Percentiles rank a stretch among this genome's conserved stretches.
phyloP scores from a whole-genome alignment of 1,140 invertebrate species.

The Coptotermes formosanus region DNA sequence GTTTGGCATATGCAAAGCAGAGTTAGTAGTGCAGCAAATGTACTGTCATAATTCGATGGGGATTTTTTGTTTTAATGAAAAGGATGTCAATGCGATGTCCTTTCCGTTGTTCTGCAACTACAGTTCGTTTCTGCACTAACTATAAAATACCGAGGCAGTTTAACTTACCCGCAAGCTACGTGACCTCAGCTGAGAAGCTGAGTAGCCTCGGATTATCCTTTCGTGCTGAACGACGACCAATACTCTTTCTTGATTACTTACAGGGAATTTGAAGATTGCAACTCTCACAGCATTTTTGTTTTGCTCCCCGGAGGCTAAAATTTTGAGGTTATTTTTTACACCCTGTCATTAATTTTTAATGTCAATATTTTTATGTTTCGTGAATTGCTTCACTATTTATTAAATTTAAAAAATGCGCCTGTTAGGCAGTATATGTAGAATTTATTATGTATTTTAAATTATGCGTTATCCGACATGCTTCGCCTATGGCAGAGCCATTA shows the following conservation, averaged over 20 bases:
- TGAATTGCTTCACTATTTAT: too few species aligned
- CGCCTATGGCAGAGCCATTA: too few species aligned
- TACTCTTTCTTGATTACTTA: not conserved
- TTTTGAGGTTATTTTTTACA: not conserved
- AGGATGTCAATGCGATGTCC: not conserved
- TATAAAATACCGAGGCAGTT: not conserved
- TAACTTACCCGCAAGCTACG: not conserved
- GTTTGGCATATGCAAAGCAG: too few species aligned
- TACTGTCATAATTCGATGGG: too few species aligned
- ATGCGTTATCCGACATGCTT: too few species aligned
- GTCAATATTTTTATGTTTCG: too few species aligned
- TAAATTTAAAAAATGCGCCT: too few species aligned
- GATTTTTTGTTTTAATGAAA: not conserved
- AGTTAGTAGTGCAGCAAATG: too few species aligned
- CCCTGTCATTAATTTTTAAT: not conserved
- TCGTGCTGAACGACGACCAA: not conserved
- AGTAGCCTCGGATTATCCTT: not conserved
- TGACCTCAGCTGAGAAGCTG: not conserved
- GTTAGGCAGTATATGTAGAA: too few species aligned
- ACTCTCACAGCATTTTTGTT: not conserved
- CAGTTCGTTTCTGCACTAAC: not conserved
- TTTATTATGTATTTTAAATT: too few species aligned
- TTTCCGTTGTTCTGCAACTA: not conserved
- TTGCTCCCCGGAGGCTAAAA: not conserved
- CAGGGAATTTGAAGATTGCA: not conserved